Evolutionary conservation across 2,797 vertebrate genomes (phyloP).

Genomic region (Lutra lutra): DNA sequence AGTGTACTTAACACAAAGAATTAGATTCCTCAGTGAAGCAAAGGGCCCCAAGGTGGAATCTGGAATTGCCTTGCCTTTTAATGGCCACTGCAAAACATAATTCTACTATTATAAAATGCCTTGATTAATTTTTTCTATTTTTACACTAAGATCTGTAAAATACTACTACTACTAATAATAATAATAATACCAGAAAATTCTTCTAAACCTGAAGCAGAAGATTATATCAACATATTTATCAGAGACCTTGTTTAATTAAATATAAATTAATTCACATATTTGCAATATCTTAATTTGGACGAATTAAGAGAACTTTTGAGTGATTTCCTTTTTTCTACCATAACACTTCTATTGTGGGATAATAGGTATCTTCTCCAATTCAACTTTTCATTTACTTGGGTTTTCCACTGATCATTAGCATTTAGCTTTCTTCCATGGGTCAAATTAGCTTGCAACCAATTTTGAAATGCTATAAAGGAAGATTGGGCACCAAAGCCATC

Average conservation of each 20-base stretch:
- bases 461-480: background rate
- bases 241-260: background rate
- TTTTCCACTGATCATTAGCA: background rate
- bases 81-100: background rate
- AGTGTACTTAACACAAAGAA: background rate
- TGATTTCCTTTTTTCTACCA: background rate
- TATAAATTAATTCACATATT: background rate
- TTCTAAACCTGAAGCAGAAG: background rate
- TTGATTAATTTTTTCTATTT: slow-evolving; percentile 3
- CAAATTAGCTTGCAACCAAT: background rate
- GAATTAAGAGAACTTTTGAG: slow-evolving; percentile 13
- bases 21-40: background rate
- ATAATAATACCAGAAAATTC: background rate
- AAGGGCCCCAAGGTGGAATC: background rate
- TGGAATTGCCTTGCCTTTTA: background rate
- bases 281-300: background rate
- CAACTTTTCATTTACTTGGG: background rate
- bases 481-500: background rate
- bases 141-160: background rate
- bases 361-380: background rate
- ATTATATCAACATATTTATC: background rate
- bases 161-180: background rate
- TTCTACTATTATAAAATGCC: background rate
- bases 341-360: background rate
- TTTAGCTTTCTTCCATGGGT: background rate